Evolutionary conservation across 1,140 invertebrate species (phyloP).

Genomic region (Trichoplusia ni): DNA sequence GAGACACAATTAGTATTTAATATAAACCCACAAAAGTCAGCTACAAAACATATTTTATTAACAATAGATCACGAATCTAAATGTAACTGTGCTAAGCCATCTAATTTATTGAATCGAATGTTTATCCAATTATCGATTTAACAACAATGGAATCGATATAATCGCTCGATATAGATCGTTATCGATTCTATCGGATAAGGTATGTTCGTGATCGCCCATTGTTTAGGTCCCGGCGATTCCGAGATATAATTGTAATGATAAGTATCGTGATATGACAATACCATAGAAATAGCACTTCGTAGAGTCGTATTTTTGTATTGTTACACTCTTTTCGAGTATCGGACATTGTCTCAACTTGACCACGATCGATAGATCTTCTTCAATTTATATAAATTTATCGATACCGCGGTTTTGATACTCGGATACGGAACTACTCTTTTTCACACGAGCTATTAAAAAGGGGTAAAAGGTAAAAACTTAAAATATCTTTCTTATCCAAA

Average conservation of each 20-base stretch:
- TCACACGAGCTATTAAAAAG: too few relatives aligned
- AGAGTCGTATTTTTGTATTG: conserved; percentile 12
- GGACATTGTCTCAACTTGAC: too few relatives aligned
- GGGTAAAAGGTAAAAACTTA: too few relatives aligned
- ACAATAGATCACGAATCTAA: conserved; percentile 19
- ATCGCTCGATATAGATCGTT: conserved; percentile 29
- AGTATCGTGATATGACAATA: conserved; percentile 9
- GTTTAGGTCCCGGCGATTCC: conserved; percentile 14
- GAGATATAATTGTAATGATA: conserved; percentile 25
- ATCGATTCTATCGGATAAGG: conserved; percentile 23
- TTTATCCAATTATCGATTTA: conserved; percentile 34
- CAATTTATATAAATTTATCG: too few relatives aligned
- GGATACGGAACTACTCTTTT: too few relatives aligned
- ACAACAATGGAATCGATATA: conserved; percentile 31
- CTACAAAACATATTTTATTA: background rate
- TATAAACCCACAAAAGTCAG: background rate
- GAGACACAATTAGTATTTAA: conserved; percentile 13
- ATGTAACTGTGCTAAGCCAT: conserved; percentile 19
- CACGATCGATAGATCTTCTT: too few relatives aligned
- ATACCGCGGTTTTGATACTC: too few relatives aligned
- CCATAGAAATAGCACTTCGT: conserved; percentile 19
- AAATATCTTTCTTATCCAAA: too few relatives aligned
- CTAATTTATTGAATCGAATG: conserved; percentile 32
- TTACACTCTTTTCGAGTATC: background rate
- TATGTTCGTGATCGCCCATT: conserved; percentile 29